A percentile compares a stretch with the other conserved stretches of the same genome.
phyloP scores from a whole-genome alignment of 2,888 invertebrate species.

The Apotomis betuletana region DNA sequence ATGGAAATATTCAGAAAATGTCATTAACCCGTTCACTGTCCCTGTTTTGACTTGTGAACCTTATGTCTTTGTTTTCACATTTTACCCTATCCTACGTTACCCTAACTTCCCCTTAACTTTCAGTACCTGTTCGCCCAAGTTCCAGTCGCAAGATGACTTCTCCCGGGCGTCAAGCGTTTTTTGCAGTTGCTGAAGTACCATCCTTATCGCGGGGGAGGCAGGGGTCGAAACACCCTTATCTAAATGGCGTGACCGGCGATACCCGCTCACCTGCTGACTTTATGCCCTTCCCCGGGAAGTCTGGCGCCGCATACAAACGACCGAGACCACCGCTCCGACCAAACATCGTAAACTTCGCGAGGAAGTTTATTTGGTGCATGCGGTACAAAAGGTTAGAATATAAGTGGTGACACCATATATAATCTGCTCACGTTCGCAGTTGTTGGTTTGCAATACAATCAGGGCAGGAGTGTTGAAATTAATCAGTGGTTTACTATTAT shows the following conservation, averaged over 20 bases:
- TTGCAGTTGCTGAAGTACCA: constrained; percentile 39
- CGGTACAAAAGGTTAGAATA: constrained; percentile 42
- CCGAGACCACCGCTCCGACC: constrained; percentile 63
- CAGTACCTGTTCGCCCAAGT: neutral
- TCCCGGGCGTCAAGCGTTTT: constrained; percentile 30
- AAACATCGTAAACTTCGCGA: constrained; percentile 65
- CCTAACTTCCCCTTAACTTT: neutral
- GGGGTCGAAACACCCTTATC: constrained; percentile 76
- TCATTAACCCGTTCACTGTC: no score
- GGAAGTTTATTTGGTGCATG: constrained; percentile 26
- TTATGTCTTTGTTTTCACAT: no score
- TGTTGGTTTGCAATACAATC: neutral
- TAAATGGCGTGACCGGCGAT: constrained; percentile 80
- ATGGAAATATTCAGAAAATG: no score
- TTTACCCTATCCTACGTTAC: neutral
- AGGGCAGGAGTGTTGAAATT: neutral
- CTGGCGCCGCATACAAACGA: constrained; percentile 75
- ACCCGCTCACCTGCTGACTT: constrained; percentile 76
- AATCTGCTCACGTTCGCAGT: neutral
- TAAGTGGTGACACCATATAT: constrained; percentile 55
- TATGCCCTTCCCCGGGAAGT: constrained; percentile 75
- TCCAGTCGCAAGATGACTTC: neutral
- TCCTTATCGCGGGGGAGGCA: constrained; percentile 63
- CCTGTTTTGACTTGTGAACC: no score
- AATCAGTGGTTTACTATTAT: no score